Evolutionary conservation across 2,113 vertebrate genomes (phyloP).

Genomic region (Daubentonia madagascariensis): DNA sequence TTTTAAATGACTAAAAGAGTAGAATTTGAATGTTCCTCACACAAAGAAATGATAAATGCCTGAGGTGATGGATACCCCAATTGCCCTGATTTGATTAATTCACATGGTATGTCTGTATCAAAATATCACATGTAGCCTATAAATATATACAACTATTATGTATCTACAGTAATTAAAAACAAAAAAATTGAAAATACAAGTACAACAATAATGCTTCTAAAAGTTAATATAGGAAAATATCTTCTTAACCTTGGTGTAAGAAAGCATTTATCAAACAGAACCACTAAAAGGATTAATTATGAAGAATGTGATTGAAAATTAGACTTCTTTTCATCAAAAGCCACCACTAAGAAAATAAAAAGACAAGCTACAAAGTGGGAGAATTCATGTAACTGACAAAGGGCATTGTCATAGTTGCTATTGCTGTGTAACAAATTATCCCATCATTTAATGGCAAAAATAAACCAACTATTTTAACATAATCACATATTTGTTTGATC

Average conservation of each 20-base stretch:
- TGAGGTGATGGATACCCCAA: too few species aligned
- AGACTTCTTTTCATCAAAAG: not conserved
- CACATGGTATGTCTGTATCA: too few species aligned
- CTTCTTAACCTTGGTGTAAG: not conserved
- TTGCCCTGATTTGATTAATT: too few species aligned
- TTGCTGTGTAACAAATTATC: not conserved
- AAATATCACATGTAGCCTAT: too few species aligned
- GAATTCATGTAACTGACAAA: not conserved
- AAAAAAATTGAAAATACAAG: too few species aligned
- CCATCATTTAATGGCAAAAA: not conserved
- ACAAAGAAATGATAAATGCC: too few species aligned
- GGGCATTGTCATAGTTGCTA: not conserved
- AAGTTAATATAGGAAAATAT: not conserved
- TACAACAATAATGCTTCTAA: not conserved
- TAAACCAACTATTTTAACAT: not conserved
- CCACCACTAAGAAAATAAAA: not conserved
- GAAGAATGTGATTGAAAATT: not conserved
- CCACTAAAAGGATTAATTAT: not conserved
- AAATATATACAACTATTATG: too few species aligned
- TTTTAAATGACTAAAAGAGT: too few species aligned
- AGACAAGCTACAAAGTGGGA: not conserved
- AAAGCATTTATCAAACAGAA: conserved; percentile 1
- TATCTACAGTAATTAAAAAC: too few species aligned
- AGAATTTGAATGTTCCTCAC: too few species aligned
- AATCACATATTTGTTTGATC: not conserved